These are phyloP conservation scores for Taeniopygia guttata DNA, from an alignment of 2,797 vertebrate genomes.

Conservation along the genomic window DNA sequence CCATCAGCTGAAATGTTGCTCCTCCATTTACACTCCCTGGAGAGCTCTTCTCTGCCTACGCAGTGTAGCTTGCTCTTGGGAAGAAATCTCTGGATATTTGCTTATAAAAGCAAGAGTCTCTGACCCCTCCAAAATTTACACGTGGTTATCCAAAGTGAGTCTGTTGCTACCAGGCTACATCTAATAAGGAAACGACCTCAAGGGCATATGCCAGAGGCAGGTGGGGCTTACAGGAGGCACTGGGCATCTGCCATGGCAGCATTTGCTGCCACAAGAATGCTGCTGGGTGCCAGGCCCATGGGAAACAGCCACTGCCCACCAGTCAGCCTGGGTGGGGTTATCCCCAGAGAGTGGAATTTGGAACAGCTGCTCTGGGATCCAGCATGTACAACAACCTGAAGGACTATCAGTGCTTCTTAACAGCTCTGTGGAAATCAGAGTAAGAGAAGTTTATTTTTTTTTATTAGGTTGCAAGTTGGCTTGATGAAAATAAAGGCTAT, in stretches of 20 bases:
- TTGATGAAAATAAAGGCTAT: background rate
- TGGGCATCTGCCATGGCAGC: background rate
- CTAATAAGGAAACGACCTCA: rapidly evolving
- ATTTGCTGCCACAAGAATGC: rapidly evolving
- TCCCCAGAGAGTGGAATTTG: background rate
- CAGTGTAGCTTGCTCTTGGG: background rate
- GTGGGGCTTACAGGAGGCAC: background rate
- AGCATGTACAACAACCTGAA: background rate
- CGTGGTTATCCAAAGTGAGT: background rate
- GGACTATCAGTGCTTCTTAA: background rate
- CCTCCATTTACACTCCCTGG: background rate
- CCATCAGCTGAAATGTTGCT: background rate
- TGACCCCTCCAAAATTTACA: background rate
- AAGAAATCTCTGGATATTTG: background rate
- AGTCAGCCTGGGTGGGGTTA: no score
- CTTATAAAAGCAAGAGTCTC: background rate
- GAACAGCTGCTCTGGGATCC: background rate
- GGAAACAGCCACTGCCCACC: background rate
- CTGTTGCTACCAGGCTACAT: rapidly evolving
- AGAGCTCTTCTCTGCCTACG: background rate
- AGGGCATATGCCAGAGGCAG: background rate
- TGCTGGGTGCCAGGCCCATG: background rate
- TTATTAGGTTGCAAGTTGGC: background rate
- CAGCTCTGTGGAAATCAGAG: background rate
- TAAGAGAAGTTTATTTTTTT: background rate